Conservation (phyloP, 2,113 vertebrate genomes). For the Phaethon lepturus region DNA sequence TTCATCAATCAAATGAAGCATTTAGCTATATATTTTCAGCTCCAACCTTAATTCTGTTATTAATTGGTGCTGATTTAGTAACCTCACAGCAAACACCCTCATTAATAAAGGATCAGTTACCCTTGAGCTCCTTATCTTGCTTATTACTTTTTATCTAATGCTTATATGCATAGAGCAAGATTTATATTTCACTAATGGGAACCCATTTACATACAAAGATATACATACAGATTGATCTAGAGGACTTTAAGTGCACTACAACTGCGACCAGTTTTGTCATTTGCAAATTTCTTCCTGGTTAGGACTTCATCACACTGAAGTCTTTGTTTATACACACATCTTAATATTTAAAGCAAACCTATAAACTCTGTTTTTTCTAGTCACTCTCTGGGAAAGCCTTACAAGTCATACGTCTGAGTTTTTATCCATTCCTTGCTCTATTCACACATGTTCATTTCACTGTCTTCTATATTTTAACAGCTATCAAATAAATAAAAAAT, state of each 20-base stretch:
- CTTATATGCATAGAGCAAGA: not conserved
- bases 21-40: not conserved
- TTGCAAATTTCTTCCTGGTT: not conserved
- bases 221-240: not conserved
- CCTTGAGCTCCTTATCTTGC: not conserved
- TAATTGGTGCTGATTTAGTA: not conserved
- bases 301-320: not conserved
- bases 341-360: not conserved
- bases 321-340: not conserved
- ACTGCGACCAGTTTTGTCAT: not conserved
- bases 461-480: not conserved
- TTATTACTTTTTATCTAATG: not conserved
- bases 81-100: not conserved
- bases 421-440: not conserved
- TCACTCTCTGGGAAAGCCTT: not conserved
- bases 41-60: not conserved
- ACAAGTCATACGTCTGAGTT: not conserved
- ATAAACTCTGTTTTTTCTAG: not conserved
- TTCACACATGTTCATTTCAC: not conserved
- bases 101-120: not conserved
- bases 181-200: not conserved
- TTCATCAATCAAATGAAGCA: not conserved
- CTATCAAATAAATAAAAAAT: not conserved
- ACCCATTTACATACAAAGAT: not conserved
- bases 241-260: not conserved